Conservation (phyloP, 2,888 invertebrate species). For the Neuroscelio doddi region DNA sequence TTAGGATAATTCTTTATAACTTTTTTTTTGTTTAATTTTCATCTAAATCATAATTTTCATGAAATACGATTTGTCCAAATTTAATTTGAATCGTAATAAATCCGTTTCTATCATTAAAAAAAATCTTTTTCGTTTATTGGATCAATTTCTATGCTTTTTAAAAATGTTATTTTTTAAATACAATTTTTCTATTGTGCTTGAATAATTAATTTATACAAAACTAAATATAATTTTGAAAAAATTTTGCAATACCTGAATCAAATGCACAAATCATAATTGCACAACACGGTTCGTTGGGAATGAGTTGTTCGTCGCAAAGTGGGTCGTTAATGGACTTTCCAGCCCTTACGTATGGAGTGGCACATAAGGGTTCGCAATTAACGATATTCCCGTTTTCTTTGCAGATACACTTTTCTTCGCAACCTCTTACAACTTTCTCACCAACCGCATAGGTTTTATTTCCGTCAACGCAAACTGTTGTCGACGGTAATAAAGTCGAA, state of each 20-base stretch:
- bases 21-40: too few relatives aligned
- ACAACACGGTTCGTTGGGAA: constrained; percentile 82
- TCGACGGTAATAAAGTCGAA: constrained; percentile 45
- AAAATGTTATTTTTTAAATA: too few relatives aligned
- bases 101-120: too few relatives aligned
- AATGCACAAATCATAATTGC: constrained; percentile 81
- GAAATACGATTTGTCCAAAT: too few relatives aligned
- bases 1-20: too few relatives aligned
- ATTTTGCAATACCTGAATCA: constrained; percentile 75
- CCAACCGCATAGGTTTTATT: constrained; percentile 76
- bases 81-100: too few relatives aligned
- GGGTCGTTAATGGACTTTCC: constrained; percentile 80
- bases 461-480: constrained; percentile 53
- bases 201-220: too few relatives aligned
- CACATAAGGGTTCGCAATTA: constrained; percentile 82
- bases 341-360: constrained; percentile 79
- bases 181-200: too few relatives aligned
- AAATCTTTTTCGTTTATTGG: too few relatives aligned
- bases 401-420: constrained; percentile 86
- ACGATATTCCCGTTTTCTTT: constrained; percentile 76
- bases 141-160: too few relatives aligned
- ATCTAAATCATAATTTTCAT: too few relatives aligned
- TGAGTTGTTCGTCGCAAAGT: constrained; percentile 81
- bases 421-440: constrained; percentile 81
- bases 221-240: too few relatives aligned